Evolutionary conservation across 2,113 vertebrate genomes (phyloP).

Genomic region (Brachirus orientalis): DNA sequence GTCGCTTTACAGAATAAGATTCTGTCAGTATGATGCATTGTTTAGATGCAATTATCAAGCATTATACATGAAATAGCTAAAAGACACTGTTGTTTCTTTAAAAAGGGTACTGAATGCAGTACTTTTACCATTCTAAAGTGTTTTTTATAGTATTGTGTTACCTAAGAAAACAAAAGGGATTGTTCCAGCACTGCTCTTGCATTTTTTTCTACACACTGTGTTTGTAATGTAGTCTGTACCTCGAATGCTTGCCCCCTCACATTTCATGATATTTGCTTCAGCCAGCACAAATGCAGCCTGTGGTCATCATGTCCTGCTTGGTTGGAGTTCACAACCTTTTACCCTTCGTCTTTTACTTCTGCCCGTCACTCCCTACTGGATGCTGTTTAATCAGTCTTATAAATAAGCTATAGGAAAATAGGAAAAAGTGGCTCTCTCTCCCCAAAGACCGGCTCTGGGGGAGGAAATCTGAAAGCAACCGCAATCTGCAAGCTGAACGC

Average conservation of each 20-base stretch:
- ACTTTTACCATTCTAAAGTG: neutral
- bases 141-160: neutral
- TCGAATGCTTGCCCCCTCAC: conserved; percentile 1
- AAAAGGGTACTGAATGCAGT: too few species aligned
- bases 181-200: too few species aligned
- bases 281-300: neutral
- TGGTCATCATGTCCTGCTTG: neutral
- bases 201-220: too few species aligned
- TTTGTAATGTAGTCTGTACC: conserved; percentile 2
- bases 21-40: too few species aligned
- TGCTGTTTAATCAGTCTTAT: conserved; percentile 37
- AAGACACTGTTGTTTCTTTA: too few species aligned
- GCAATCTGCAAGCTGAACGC: conserved; percentile 38
- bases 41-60: too few species aligned
- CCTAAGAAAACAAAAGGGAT: neutral
- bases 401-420: conserved; percentile 42
- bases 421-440: neutral
- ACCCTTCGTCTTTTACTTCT: conserved; percentile 3
- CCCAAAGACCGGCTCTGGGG: neutral
- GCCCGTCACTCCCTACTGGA: conserved; percentile 14
- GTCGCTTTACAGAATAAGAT: too few species aligned
- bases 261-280: conserved; percentile 3
- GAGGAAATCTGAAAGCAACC: conserved; percentile 37
- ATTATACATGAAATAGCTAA: too few species aligned
- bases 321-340: conserved; percentile 20